Base-by-base conservation (phyloP, 1,140 invertebrate species). In the Trichoplusia ni region DNA sequence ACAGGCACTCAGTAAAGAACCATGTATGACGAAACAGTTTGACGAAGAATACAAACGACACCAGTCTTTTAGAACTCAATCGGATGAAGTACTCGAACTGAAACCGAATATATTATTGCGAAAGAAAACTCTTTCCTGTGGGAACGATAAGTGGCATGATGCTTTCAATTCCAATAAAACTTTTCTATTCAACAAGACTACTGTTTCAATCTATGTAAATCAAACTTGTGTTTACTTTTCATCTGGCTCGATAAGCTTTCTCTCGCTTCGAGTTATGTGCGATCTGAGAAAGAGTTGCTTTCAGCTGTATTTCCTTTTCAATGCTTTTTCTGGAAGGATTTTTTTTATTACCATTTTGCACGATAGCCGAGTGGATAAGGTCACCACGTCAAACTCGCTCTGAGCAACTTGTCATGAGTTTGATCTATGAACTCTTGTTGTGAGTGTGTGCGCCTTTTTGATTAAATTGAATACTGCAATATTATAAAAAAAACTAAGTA, bases 141-240 rank as follows among this genome's bases (percentile, higher is more conserved):
- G 61, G 54, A 62, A 23, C 69, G 58, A 59, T 71, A 68, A 71
- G 65, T 71, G 69, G 61, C 53, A 14, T 54, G 51, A 56, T 56
- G 42, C 37, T 62, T 63, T 71, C 65, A 59, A 63, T 68, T 66
- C 62, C 62, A 72, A 72, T 72, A 72, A 68, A 72, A 68, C 65
- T 71, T 65, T 69, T 62, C 63, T 61, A 64, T 58, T 64, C 63
- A 56, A 25, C 37, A 19, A 56, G 60, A 62, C 40, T 62, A 62
- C 49, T 59, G 64, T 69, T 65, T 65, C 68, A 71, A 71, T 71
- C 64, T 68, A 44, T 59, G 65, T 65, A 65, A 68, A 72, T 72
- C 70, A 68, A 42, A 66, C 58, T 65, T 64, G 37, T 68, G 67
- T 72, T 72, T 72, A 65, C 66, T 63, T 63, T 68, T 65, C 49